phyloP scores from a whole-genome alignment of 2,888 invertebrate species.

The Napeogenes inachia region DNA sequence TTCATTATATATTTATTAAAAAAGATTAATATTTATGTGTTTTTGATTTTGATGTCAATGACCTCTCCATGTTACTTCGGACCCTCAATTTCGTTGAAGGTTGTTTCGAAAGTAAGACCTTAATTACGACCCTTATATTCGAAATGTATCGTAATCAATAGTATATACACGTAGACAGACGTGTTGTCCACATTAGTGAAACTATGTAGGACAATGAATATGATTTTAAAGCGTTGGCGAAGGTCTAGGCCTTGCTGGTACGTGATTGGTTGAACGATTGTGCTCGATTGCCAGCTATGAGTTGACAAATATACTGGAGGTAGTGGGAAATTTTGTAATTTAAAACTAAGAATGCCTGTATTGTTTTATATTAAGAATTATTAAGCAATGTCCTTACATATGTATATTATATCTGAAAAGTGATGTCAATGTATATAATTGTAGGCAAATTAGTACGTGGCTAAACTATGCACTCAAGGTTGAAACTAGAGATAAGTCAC shows the following conservation, averaged over 20 bases:
- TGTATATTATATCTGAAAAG: too few species aligned
- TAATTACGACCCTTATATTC: constrained; percentile 32
- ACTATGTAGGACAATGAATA: constrained; percentile 25
- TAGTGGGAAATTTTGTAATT: too few species aligned
- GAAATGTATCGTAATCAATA: constrained; percentile 16
- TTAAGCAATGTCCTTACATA: too few species aligned
- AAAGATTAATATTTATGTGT: too few species aligned
- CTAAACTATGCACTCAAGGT: constrained; percentile 23
- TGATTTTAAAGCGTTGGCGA: constrained; percentile 22
- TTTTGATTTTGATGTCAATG: constrained; percentile 3
- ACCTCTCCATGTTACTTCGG: constrained; percentile 16
- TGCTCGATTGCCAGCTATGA: not conserved
- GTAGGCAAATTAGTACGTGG: constrained; percentile 9
- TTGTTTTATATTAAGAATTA: too few species aligned
- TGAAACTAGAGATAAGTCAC: constrained; percentile 34
- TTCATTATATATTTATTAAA: too few species aligned
- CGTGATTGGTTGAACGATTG: constrained; percentile 20
- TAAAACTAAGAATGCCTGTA: too few species aligned
- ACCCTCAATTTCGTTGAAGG: constrained; percentile 20
- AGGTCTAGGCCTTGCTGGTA: constrained; percentile 21
- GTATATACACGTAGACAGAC: constrained; percentile 16
- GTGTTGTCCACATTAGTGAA: constrained; percentile 14
- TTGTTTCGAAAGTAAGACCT: constrained; percentile 34
- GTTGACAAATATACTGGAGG: too few species aligned
- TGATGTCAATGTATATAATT: too few species aligned